Conservation (phyloP, 2,113 vertebrate species). For the Indicator maculatus region DNA sequence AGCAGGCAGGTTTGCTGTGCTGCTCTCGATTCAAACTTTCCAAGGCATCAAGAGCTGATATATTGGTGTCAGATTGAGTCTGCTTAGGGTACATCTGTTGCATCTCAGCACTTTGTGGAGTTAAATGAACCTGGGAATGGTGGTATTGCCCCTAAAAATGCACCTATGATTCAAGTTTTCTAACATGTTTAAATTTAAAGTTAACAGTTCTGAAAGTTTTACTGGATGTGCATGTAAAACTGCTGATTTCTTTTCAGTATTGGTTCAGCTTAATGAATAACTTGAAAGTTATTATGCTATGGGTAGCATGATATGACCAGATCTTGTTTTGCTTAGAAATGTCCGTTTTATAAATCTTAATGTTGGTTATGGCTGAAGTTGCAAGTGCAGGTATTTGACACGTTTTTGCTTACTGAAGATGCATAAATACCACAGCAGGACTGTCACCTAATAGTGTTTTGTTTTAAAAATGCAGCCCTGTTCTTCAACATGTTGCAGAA, state of each 20-base stretch:
- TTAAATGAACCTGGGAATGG: background rate
- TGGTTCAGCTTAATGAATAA: background rate
- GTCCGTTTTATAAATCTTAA: background rate
- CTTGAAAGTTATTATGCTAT: background rate
- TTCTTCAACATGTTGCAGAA: slow-evolving; percentile 72
- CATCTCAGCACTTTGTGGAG: background rate
- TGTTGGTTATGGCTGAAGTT: background rate
- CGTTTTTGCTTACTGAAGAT: background rate
- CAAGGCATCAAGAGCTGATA: background rate
- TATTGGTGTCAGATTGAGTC: background rate
- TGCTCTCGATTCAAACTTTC: background rate
- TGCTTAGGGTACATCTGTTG: background rate
- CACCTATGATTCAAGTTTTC: background rate
- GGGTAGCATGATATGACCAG: background rate
- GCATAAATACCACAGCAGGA: background rate
- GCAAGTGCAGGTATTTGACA: rapidly evolving
- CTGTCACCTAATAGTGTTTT: background rate
- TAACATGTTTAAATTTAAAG: background rate
- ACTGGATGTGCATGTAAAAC: background rate
- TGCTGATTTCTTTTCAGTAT: background rate
- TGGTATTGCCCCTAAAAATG: background rate
- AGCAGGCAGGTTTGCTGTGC: background rate
- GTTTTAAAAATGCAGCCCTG: slow-evolving; percentile 70
- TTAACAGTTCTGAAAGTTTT: background rate
- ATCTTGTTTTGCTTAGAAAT: background rate